Conservation (phyloP, 92 coral and sea anemone species). For the Diadumene lineata region DNA sequence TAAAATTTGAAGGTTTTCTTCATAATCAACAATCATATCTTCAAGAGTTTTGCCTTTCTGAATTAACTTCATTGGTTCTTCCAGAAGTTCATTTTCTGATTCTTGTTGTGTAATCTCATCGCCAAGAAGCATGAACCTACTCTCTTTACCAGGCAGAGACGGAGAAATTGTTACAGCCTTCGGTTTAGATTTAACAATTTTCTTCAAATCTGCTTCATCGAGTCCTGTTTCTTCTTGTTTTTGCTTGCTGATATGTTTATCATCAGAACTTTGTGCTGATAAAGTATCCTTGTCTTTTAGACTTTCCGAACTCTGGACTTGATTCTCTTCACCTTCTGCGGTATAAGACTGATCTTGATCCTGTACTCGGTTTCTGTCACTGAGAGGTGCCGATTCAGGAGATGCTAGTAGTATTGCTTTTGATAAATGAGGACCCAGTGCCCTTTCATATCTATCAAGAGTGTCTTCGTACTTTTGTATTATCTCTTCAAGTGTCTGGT, state of each 20-base stretch:
- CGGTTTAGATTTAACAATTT: neutral
- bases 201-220: neutral
- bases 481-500: constrained; percentile 36
- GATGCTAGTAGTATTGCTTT: constrained; percentile 8
- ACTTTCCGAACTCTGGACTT: neutral
- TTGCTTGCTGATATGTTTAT: neutral
- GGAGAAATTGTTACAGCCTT: too few relatives aligned
- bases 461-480: constrained; percentile 45
- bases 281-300: neutral
- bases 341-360: neutral
- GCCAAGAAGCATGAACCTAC: neutral
- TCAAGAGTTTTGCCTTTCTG: constrained; percentile 46
- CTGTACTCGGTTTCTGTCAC: neutral
- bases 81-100: neutral
- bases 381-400: neutral
- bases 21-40: constrained; percentile 37
- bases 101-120: neutral
- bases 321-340: neutral
- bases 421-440: constrained; percentile 26
- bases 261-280: neutral
- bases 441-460: constrained; percentile 9
- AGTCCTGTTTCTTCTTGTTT: neutral
- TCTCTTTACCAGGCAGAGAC: too few relatives aligned
- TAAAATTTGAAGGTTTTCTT: constrained; percentile 23
- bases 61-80: constrained; percentile 15